Percentiles rank a stretch among this genome's conserved stretches.
phyloP scores from a whole-genome alignment of 2,888 invertebrate genomes.

The Frankliniella intonsa region DNA sequence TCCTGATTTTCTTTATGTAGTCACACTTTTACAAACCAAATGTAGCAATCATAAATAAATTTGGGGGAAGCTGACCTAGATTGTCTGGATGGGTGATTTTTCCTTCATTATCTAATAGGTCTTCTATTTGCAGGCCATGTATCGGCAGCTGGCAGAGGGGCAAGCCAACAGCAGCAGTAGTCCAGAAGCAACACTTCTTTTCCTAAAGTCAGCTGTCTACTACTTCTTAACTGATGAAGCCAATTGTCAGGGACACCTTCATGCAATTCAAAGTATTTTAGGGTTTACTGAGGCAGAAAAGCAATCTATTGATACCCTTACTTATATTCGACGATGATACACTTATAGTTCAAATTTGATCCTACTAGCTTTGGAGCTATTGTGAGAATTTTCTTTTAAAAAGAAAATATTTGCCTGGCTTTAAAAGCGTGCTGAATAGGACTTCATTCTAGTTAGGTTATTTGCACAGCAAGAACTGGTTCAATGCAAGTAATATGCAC shows the following conservation, averaged over 20 bases:
- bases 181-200: slow-evolving; percentile 83
- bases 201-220: slow-evolving; percentile 87
- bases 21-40: too few relatives aligned
- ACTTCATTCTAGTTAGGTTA: neutral
- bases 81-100: too few relatives aligned
- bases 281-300: slow-evolving; percentile 80
- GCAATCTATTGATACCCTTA: slow-evolving; percentile 62
- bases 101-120: too few relatives aligned
- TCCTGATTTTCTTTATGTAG: too few relatives aligned
- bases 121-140: slow-evolving; percentile 66
- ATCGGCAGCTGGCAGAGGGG: slow-evolving; percentile 73
- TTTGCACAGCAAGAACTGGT: too few relatives aligned
- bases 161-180: slow-evolving; percentile 45
- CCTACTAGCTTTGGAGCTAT: neutral
- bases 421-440: neutral
- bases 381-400: neutral
- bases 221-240: slow-evolving; percentile 88
- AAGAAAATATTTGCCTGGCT: neutral
- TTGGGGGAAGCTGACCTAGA: too few relatives aligned
- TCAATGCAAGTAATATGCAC: neutral
- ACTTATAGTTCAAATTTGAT: neutral
- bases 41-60: too few relatives aligned
- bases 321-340: neutral
- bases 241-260: slow-evolving; percentile 80
- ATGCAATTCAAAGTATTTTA: slow-evolving; percentile 86